Conservation (phyloP, 1,140 invertebrate genomes). For the Drosophila arizonae region DNA sequence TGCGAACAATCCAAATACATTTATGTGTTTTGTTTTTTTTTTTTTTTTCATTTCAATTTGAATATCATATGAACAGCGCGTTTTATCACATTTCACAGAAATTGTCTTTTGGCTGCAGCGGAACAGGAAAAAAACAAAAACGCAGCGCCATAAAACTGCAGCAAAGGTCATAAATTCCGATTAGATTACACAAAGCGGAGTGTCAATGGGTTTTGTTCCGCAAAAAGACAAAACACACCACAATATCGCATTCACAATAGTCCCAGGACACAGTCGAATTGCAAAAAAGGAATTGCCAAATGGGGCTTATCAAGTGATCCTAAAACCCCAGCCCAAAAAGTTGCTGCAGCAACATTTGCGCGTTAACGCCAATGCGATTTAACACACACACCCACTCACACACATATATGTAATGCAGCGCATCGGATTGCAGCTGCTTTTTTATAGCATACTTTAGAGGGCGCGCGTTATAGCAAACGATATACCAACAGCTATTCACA, state of each 20-base stretch:
- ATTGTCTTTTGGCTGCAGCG: conserved; percentile 20
- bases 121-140: background rate
- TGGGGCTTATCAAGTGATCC: conserved; percentile 60
- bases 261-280: conserved; percentile 8
- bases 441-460: conserved; percentile 48
- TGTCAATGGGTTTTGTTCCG: conserved; percentile 37
- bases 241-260: conserved; percentile 61
- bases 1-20: conserved; percentile 34
- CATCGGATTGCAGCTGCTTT: conserved; percentile 10
- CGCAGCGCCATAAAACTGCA: conserved; percentile 57
- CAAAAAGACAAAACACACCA: conserved; percentile 24
- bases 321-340: conserved; percentile 13
- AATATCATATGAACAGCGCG: conserved; percentile 1
- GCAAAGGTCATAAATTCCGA: conserved; percentile 70
- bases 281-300: conserved; percentile 28
- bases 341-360: conserved; percentile 23
- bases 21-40: background rate
- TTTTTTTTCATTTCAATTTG: conserved; percentile 11
- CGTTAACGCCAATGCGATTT: conserved; percentile 61
- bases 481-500: conserved; percentile 18
- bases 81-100: conserved; percentile 14
- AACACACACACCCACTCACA: conserved; percentile 25
- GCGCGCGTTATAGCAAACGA: conserved; percentile 3
- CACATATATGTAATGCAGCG: background rate
- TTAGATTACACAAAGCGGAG: conserved; percentile 77